Evolutionary conservation across 2,888 invertebrate genomes (phyloP).

Genomic region (Theristus sp.): DNA sequence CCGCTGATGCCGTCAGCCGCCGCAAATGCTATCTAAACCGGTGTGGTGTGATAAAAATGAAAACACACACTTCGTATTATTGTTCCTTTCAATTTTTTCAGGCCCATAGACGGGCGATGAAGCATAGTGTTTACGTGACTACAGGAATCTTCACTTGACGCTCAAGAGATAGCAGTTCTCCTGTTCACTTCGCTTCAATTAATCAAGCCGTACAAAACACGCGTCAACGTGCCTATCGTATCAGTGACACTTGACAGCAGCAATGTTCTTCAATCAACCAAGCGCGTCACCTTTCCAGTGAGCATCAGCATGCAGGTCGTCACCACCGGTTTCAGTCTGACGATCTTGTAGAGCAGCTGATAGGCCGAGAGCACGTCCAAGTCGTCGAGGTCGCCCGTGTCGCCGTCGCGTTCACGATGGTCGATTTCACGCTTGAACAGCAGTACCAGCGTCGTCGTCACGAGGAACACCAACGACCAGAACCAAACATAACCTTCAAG

Average conservation of each 20-base stretch:
- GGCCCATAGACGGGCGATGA: no score
- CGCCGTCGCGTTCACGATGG: conserved; percentile 28
- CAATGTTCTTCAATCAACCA: no score
- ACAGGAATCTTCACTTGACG: no score
- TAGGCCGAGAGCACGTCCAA: conserved; percentile 53
- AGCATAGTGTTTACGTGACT: no score
- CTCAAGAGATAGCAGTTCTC: no score
- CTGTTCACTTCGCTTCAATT: no score
- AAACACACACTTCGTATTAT: no score
- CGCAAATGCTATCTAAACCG: conserved; percentile 63
- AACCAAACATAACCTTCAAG: conserved; percentile 64
- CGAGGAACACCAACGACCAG: conserved; percentile 79
- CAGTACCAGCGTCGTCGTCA: conserved; percentile 70
- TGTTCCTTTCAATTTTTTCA: no score
- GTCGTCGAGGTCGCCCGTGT: conserved; percentile 28
- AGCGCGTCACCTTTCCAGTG: conserved; percentile 79
- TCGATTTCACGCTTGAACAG: conserved; percentile 60
- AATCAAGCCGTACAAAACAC: no score
- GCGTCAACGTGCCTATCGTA: no score
- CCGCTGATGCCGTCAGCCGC: conserved; percentile 86
- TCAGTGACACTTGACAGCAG: no score
- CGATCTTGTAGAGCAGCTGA: conserved; percentile 56
- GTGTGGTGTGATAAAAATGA: no score
- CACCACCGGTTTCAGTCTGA: conserved; percentile 60
- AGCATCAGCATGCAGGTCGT: conserved; percentile 58